Percentiles rank a stretch among this genome's conserved stretches.
Evolutionary conservation across 2,888 invertebrate species (phyloP).

Genomic region (Drosophila rellima): DNA sequence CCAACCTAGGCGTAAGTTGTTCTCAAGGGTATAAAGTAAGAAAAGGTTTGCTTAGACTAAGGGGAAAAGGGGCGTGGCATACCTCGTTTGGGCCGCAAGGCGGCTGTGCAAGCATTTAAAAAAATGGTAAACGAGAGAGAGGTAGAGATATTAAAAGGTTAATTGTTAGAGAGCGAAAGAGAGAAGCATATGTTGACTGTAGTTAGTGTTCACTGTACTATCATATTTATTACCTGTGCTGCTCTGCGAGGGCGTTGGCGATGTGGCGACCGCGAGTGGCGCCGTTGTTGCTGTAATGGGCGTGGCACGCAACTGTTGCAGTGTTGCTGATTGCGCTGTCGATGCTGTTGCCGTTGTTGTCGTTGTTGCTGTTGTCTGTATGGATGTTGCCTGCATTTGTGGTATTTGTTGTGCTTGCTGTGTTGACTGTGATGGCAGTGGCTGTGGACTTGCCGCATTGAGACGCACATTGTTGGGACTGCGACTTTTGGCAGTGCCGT

Average conservation of each 20-base stretch:
- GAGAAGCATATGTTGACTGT: neutral
- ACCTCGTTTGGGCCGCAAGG: constrained; percentile 73
- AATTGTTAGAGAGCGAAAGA: neutral
- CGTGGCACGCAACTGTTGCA: constrained; percentile 53
- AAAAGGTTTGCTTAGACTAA: neutral
- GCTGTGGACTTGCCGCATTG: constrained; percentile 54
- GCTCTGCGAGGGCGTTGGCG: constrained; percentile 89
- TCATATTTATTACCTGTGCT: constrained; percentile 86
- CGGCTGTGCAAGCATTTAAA: constrained; percentile 64
- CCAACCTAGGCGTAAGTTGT: too few species aligned
- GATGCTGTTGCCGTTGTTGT: constrained; percentile 16
- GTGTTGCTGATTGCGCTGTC: constrained; percentile 24
- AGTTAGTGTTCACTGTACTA: neutral
- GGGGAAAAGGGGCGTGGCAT: constrained; percentile 13
- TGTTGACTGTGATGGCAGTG: constrained; percentile 2
- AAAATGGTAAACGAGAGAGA: constrained; percentile 6
- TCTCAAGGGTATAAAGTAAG: too few species aligned
- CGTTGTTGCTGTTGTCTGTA: constrained; percentile 16
- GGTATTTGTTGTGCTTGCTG: neutral
- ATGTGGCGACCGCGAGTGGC: constrained; percentile 85
- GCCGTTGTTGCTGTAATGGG: constrained; percentile 53
- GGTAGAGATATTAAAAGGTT: constrained; percentile 1
- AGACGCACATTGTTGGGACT: constrained; percentile 44
- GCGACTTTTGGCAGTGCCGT: constrained; percentile 41
- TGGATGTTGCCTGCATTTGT: constrained; percentile 6